phyloP scores from a whole-genome alignment of 2,797 vertebrate genomes.

The Adelosebastes latens region DNA sequence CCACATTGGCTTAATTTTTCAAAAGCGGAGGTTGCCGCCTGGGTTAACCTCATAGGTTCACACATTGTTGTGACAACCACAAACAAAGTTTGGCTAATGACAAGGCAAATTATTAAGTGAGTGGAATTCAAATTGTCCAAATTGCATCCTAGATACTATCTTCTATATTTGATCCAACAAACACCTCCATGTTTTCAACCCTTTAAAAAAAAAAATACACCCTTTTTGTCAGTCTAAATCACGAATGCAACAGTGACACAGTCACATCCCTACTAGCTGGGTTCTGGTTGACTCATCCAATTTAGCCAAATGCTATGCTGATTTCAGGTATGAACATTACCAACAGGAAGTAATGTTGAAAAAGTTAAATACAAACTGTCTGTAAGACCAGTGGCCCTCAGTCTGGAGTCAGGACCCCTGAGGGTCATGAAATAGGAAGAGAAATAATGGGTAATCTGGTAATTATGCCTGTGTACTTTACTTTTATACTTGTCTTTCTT shows the following conservation, averaged over 20 bases:
- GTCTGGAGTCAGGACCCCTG: not conserved
- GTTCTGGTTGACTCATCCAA: not conserved
- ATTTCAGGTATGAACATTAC: not conserved
- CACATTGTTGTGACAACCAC: not conserved
- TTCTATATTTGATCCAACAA: not conserved
- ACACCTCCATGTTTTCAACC: not conserved
- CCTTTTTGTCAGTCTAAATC: not conserved
- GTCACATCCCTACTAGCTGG: not conserved
- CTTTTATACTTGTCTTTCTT: not conserved
- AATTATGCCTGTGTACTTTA: not conserved
- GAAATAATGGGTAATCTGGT: not conserved
- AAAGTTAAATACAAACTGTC: not conserved
- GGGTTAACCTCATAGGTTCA: not conserved
- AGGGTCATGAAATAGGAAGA: not conserved
- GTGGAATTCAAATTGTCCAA: not conserved
- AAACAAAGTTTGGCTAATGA: not conserved
- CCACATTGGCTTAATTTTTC: no score
- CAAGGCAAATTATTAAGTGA: not conserved
- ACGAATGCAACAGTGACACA: not conserved
- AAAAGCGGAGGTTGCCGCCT: no score
- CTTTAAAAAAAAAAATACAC: not conserved
- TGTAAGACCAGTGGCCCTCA: not conserved
- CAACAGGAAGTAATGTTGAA: not conserved
- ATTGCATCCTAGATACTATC: not conserved
- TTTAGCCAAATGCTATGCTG: not conserved